These are phyloP conservation scores for Eospalax fontanierii DNA, from an alignment of 2,797 vertebrate genomes.

Conservation along the genomic window DNA sequence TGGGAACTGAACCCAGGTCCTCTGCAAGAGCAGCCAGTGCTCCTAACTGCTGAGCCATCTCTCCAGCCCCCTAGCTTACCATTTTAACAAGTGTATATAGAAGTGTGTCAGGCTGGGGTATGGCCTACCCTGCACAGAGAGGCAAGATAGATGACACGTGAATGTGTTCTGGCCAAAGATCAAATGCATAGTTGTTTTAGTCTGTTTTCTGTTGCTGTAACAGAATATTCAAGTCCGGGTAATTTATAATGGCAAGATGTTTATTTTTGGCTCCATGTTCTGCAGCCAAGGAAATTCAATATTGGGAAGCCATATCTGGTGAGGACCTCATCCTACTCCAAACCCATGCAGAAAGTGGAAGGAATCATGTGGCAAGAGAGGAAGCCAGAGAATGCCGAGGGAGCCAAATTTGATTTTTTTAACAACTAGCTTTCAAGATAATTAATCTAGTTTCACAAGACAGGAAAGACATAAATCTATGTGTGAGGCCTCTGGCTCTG, in stretches of 20 bases:
- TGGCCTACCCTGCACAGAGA: not conserved
- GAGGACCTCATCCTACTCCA: not conserved
- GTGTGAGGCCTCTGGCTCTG: not conserved
- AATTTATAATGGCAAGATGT: not conserved
- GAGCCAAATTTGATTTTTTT: not conserved
- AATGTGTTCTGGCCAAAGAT: not conserved
- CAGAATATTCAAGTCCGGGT: not conserved
- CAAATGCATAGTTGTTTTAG: not conserved
- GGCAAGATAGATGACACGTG: not conserved
- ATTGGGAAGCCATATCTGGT: not conserved
- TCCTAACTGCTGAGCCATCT: too few relatives aligned
- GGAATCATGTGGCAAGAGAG: too few relatives aligned
- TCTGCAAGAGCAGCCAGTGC: too few relatives aligned
- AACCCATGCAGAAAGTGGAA: not conserved
- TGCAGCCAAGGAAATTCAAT: not conserved
- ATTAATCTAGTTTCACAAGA: not conserved
- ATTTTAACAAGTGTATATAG: not conserved
- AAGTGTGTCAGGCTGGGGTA: not conserved
- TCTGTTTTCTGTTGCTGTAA: not conserved
- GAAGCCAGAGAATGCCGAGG: not conserved
- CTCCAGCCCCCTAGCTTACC: not conserved
- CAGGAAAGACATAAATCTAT: not conserved
- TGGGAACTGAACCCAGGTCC: too few relatives aligned
- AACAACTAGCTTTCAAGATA: not conserved
- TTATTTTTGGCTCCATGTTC: not conserved